Conservation (phyloP, 1,140 invertebrate species). For the Polypedilum pembai region DNA sequence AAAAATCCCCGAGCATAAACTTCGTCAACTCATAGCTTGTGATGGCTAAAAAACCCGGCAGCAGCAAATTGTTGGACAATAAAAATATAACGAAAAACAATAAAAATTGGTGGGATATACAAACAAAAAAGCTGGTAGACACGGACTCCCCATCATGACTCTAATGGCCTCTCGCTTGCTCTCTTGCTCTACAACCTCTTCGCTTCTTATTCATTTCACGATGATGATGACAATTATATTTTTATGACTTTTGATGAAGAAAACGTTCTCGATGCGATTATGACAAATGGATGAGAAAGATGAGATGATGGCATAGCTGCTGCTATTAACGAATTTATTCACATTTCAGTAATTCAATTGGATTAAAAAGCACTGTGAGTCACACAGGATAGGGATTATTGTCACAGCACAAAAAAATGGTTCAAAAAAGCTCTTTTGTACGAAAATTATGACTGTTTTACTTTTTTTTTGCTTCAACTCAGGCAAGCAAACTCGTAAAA, state of each 20-base stretch:
- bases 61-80: constrained; percentile 27
- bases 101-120: constrained; percentile 15
- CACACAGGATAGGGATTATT: too few relatives aligned
- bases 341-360: too few relatives aligned
- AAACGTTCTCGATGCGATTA: constrained; percentile 27
- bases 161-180: not conserved
- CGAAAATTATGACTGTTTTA: too few relatives aligned
- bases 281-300: not conserved
- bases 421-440: too few relatives aligned
- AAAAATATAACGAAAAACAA: constrained; percentile 29
- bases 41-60: not conserved
- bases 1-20: constrained; percentile 21
- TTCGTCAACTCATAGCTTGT: constrained; percentile 4
- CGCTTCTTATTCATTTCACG: not conserved
- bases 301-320: too few relatives aligned
- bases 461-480: too few relatives aligned
- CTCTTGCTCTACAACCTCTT: not conserved
- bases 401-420: too few relatives aligned
- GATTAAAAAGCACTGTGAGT: too few relatives aligned
- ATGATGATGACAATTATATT: constrained; percentile 28
- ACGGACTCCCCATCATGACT: constrained; percentile 15
- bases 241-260: constrained; percentile 28
- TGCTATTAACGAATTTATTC: too few relatives aligned
- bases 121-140: not conserved
- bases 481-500: too few relatives aligned